Base-by-base conservation (phyloP, 2,888 invertebrate genomes). In the Hedya salicella region DNA sequence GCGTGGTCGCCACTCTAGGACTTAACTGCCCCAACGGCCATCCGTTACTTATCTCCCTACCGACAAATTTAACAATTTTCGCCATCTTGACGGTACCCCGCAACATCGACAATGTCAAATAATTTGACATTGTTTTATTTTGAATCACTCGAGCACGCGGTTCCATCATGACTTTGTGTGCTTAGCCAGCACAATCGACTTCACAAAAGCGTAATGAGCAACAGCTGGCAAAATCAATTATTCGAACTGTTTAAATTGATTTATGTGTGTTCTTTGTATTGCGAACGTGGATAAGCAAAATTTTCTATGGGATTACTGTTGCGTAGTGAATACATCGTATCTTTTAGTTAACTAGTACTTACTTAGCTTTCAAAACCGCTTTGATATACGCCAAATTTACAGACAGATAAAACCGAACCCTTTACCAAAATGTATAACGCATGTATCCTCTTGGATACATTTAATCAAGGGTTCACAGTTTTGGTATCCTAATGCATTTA, bases 201-300 rank as follows among this genome's bases (percentile, higher is more conserved):
- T 42, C 11, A 42, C 42, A 56, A 57, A 57, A 17, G 3, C 49
- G 40, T 63, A 50, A 64, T 57, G 63, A 64, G 9, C 54, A 11
- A 25, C 63, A 49, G 17, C 63, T 63, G 56, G 25, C 25, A 4
- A 42, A 57, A 42, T 21, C 32, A 44, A 5, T 30, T 16, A n/a
- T 21, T 36, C 8, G 36, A 19, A 44, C 25, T 25, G 25, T 25
- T 25, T 25, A 25, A 25, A 25, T 25, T 2, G 25, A 25, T 6
- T 59, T 21, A 32, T 46, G 14, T 16, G 30, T 44, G 46, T 48
- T 46, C 8, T 57, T 57, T 46, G 57, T 25, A 40, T 40, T 49
- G 49, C 49, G 39, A 59, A 59, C 14, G 14, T 48, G 9, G 16
- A 11, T 25, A 6, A n/a, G 17, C 57, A 6, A 17, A 16, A n/a